Evolutionary conservation across 2,797 vertebrate genomes (phyloP), one percentile per base, ranked within the genome.

Genomic region (Sternarchorhynchus goeldii): DNA sequence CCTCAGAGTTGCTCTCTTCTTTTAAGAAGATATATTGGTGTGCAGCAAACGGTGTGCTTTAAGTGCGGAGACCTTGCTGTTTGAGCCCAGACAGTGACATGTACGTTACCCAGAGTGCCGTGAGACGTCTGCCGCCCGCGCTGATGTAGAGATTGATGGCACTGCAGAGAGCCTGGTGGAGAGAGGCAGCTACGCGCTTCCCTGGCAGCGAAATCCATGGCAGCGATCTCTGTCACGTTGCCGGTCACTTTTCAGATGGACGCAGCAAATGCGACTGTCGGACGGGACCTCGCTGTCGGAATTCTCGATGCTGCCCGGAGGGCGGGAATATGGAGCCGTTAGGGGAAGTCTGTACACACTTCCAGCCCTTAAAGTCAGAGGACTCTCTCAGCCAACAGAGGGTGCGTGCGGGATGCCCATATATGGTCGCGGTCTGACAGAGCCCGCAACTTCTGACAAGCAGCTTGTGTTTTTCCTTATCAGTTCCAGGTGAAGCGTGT

Each of bases 401-500:
- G 72, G 72, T 62, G 45, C 36, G 20, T 66, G 31, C 6, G 68
- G 45, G 75, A 75, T 64, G 34, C 62, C 25, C 56, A 20, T 58
- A 45, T 68, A 36, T 63, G 63, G 73, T 64, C 76, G 64, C 21
- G 29, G 55, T 80, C 83, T 88, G 25, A 25, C 25, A 25, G 25
- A 25, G 25, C 25, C 25, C 25, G 25, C 25, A 25, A 25, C 25
- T 93, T 93, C 93, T 93, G 93, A 93, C 90, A 89, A 92, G 91
- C 88, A 50, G 45, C 45, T 50, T 2, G 25, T 12, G 45, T 50
- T 50, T 50, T 50, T 50, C 91, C 89, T 88, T 91, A 90, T 87
- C 82, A 90, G 93, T 93, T 82, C 60, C 17, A 39, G 56, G 68
- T 17, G 25, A 85, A 74, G 58, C 86, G 91, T 92, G 39, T 34